phyloP scores from a whole-genome alignment of 2,888 invertebrate species.

The Cremastobaeus sp. region DNA sequence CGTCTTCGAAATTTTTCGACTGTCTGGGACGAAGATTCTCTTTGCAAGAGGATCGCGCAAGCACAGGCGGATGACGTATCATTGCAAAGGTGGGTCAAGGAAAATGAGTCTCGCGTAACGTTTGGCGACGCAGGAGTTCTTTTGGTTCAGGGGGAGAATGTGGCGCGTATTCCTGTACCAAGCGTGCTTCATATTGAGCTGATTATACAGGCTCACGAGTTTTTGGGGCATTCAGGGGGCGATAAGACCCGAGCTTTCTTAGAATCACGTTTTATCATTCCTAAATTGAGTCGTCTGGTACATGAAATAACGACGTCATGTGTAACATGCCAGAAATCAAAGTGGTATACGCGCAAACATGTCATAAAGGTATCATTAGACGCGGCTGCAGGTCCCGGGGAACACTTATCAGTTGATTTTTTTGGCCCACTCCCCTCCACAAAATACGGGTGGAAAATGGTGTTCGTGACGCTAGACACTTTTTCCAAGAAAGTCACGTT shows the following conservation, averaged over 20 bases:
- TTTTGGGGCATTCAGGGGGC: not conserved
- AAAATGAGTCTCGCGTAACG: too few species aligned
- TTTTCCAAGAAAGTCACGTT: slow-evolving; percentile 1
- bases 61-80: too few species aligned
- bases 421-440: slow-evolving; percentile 1
- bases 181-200: too few species aligned
- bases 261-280: not conserved
- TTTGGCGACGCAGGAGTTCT: too few species aligned
- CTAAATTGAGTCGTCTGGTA: not conserved
- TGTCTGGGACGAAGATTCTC: too few species aligned
- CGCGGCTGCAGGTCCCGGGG: not conserved
- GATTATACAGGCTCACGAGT: too few species aligned
- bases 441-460: slow-evolving; percentile 11
- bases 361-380: not conserved
- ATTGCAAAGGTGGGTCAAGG: too few species aligned
- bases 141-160: too few species aligned
- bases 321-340: not conserved
- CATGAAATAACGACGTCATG: slow-evolving; percentile 2
- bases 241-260: not conserved
- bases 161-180: too few species aligned
- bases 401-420: slow-evolving; percentile 6
- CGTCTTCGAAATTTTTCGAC: too few species aligned
- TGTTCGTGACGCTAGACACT: slow-evolving; percentile 1
- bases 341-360: not conserved
- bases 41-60: too few species aligned